These are phyloP conservation scores for Micromussa lordhowensis DNA, from an alignment of 92 coral and sea anemone species.

Conservation along the genomic window DNA sequence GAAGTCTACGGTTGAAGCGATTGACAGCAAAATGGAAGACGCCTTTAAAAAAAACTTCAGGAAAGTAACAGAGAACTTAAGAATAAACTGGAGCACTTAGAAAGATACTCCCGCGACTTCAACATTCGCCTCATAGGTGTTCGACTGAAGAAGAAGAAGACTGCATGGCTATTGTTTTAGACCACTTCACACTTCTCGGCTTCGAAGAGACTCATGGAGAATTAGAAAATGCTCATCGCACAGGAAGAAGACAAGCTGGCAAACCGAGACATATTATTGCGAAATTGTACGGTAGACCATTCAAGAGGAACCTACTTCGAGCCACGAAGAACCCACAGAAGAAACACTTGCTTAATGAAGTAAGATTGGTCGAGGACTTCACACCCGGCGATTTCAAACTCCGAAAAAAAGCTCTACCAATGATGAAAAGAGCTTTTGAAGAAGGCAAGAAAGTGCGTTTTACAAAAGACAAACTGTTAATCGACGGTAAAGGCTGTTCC, in stretches of 20 bases:
- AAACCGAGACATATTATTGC: slow-evolving; percentile 16
- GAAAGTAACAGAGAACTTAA: no score
- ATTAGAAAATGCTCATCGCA: slow-evolving; percentile 10
- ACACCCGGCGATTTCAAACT: slow-evolving; percentile 1
- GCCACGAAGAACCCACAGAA: not conserved
- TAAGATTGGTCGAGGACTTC: slow-evolving; percentile 23
- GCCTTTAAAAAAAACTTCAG: not conserved
- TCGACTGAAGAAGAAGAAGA: slow-evolving; percentile 22
- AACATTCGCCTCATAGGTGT: slow-evolving; percentile 3
- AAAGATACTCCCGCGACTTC: slow-evolving; percentile 23
- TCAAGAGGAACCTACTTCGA: slow-evolving; percentile 16
- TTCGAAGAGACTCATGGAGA: slow-evolving; percentile 4
- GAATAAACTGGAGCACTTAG: slow-evolving; percentile 20
- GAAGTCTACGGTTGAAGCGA: not conserved
- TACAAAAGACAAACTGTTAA: not conserved
- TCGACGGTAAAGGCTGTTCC: slow-evolving; percentile 1
- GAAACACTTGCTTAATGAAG: not conserved
- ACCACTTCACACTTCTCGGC: not conserved
- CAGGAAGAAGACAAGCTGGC: slow-evolving; percentile 2
- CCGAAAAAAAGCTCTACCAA: slow-evolving; percentile 17
- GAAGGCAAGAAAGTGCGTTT: not conserved
- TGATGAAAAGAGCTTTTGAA: slow-evolving; percentile 11
- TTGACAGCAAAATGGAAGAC: not conserved
- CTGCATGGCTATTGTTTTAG: not conserved
- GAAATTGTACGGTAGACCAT: slow-evolving; percentile 14